Percentiles rank a stretch among this genome's conserved stretches.
phyloP scores from a whole-genome alignment of 2,113 vertebrate species.

The Cephalopterus ornatus region DNA sequence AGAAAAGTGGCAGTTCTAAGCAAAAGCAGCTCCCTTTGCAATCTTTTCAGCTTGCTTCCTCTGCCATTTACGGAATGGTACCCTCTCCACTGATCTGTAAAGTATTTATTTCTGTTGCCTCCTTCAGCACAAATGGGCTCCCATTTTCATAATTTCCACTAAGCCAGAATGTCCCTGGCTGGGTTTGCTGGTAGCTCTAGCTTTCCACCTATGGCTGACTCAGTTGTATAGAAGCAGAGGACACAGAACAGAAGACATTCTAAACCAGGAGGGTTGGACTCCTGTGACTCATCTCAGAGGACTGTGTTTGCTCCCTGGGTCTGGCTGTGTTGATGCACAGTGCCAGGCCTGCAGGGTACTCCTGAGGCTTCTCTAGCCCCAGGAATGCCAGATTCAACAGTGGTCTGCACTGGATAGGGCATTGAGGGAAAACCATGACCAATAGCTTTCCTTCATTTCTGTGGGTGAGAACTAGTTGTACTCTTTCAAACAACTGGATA shows the following conservation, averaged over 20 bases:
- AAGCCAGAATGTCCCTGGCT: background rate
- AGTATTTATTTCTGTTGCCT: background rate
- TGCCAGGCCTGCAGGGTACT: background rate
- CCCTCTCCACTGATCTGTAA: background rate
- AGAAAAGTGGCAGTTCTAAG: background rate
- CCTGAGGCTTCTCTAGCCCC: background rate
- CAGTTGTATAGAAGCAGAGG: background rate
- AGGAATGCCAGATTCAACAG: background rate
- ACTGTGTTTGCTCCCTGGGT: background rate
- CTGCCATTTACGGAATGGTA: background rate
- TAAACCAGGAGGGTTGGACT: background rate
- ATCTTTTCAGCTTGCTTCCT: background rate
- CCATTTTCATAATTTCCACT: background rate
- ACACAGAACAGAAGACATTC: background rate
- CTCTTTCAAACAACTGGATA: background rate
- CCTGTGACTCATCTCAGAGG: background rate
- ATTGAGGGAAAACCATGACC: background rate
- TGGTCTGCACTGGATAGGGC: fast-evolving
- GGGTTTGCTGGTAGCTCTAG: background rate
- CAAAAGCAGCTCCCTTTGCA: background rate
- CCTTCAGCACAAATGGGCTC: background rate
- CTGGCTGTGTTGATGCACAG: background rate
- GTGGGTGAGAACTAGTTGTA: background rate
- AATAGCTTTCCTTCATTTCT: background rate
- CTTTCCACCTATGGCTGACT: background rate